These are phyloP conservation scores for Smutsia gigantea DNA, from an alignment of 2,797 vertebrate species.

Conservation along the genomic window DNA sequence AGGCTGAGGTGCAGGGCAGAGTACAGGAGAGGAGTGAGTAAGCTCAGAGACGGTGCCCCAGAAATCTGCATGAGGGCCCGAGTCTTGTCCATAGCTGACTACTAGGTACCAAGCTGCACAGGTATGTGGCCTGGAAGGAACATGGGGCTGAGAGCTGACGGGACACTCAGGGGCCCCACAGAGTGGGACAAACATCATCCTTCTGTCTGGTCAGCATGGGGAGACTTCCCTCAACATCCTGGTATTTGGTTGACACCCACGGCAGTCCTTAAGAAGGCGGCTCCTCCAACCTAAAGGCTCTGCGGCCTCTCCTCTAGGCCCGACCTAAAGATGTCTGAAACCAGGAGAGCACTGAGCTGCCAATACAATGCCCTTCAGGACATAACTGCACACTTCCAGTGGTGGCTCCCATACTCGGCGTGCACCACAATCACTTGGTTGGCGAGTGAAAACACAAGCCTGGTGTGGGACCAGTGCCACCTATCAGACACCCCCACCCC, in stretches of 20 bases:
- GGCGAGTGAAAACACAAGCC: background rate
- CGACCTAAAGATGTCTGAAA: fast-evolving
- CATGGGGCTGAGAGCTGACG: background rate
- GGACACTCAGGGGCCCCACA: background rate
- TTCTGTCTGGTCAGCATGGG: background rate
- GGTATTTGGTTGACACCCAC: too few species aligned
- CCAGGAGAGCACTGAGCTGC: background rate
- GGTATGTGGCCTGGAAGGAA: background rate
- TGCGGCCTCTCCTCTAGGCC: background rate
- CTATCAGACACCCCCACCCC: background rate
- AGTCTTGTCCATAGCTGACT: background rate
- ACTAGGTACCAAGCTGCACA: background rate
- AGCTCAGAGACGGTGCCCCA: background rate
- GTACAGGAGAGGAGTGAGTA: background rate
- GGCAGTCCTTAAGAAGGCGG: background rate
- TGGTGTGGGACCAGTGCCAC: background rate
- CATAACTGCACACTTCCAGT: too few species aligned
- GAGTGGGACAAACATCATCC: background rate
- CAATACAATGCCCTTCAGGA: background rate
- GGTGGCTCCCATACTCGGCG: too few species aligned
- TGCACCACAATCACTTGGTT: background rate
- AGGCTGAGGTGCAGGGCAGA: background rate
- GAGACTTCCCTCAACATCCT: background rate
- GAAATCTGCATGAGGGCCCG: background rate
- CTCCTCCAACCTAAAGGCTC: background rate